Evolutionary conservation across 2,797 vertebrate species (phyloP).

Genomic region (Macrochelys suwanniensis): DNA sequence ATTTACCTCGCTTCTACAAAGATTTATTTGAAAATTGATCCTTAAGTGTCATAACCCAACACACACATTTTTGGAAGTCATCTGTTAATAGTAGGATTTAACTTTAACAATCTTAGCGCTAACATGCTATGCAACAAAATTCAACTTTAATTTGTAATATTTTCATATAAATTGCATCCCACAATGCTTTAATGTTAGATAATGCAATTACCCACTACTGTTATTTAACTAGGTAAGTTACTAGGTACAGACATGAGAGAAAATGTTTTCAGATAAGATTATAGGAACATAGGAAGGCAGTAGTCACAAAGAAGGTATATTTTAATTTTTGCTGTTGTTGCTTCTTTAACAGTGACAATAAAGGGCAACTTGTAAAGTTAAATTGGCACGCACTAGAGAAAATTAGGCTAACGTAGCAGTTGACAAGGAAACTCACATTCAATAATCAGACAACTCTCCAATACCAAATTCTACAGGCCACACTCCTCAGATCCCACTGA

Average conservation of each 20-base stretch:
- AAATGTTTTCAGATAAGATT: not conserved
- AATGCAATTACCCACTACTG: not conserved
- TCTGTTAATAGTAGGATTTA: not conserved
- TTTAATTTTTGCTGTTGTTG: not conserved
- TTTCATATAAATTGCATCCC: not conserved
- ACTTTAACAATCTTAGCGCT: not conserved
- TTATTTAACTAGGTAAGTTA: not conserved
- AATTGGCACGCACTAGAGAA: not conserved
- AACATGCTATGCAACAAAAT: not conserved
- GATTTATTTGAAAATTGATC: not conserved
- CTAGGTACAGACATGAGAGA: not conserved
- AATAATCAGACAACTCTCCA: no score
- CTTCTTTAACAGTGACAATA: not conserved
- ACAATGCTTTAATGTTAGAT: not conserved
- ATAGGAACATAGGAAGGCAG: not conserved
- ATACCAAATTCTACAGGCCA: no score
- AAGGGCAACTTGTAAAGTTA: conserved; percentile 3
- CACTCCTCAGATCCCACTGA: no score
- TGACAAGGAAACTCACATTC: not conserved
- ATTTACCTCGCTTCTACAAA: not conserved
- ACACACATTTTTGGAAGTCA: not conserved
- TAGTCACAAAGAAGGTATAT: not conserved
- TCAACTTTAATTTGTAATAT: not conserved
- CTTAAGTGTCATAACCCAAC: not conserved
- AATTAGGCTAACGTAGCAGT: not conserved